Evolutionary conservation across 2,888 invertebrate species (phyloP), one percentile per base, ranked within the genome.

Genomic region (Drosophila fungiperda): DNA sequence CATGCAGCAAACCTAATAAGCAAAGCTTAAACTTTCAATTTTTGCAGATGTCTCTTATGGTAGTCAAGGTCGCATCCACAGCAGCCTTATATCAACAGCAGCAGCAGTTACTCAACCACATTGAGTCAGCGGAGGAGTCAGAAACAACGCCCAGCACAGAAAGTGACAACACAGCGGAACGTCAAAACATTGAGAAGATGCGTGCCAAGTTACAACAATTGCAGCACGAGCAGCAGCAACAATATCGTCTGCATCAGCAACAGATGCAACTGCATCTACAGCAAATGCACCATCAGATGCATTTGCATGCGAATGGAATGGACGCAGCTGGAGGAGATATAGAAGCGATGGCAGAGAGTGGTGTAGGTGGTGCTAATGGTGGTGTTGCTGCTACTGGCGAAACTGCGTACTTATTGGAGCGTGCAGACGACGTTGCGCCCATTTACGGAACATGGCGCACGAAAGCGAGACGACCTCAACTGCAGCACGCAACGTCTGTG

Each of bases 371-470:
- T 54, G 61, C 8, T n/a, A 42, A 15, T 26, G 58, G 8, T 48
- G 60, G 71, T 42, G 53, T 61, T 32, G 66, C 23, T 29, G 49
- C n/a, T 15, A 64, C 78, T 76, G 85, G 90, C 80, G 92, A 92
- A 87, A 91, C 87, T 72, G 90, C 92, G 29, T 92, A 92, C 59
- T 91, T 92, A 92, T 84, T 92, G 90, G 92, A 92, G 91, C 92
- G 92, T 91, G 87, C 81, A 82, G 92, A 92, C 78, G 85, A 83
- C 69, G 78, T 70, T 60, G 78, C 74, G 57, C 80, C 92, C 72
- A 91, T 92, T 83, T 92, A 92, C 80, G 92, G 91, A 81, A 91
- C 92, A 78, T 92, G 92, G 92, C 91, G 88, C 90, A 88, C 91
- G 92, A 92, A 92, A 92, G 92, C 92, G 92, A 92, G 88, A 91